Evolutionary conservation across 2,888 invertebrate genomes (phyloP).

Genomic region (Cylindroiulus punctatus): DNA sequence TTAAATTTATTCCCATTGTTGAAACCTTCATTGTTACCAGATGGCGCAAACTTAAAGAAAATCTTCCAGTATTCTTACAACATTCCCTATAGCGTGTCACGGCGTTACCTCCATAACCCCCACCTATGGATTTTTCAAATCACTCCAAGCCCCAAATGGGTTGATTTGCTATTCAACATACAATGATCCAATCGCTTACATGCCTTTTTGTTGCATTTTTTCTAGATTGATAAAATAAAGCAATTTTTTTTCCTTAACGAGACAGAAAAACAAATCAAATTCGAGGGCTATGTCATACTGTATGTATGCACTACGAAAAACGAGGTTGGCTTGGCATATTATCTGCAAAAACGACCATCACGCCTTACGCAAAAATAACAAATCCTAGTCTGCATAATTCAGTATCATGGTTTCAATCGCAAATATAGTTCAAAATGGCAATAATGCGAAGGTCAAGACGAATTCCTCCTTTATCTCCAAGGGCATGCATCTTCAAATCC

Average conservation of each 20-base stretch:
- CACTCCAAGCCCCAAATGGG: slow-evolving; percentile 42
- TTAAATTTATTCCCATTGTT: slow-evolving; percentile 50
- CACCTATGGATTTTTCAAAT: slow-evolving; percentile 40
- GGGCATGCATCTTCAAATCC: not conserved
- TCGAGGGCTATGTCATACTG: slow-evolving; percentile 21
- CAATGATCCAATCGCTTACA: slow-evolving; percentile 45
- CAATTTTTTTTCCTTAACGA: slow-evolving; percentile 25
- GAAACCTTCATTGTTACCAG: slow-evolving; percentile 50
- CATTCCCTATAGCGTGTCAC: slow-evolving; percentile 49
- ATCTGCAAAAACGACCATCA: slow-evolving; percentile 14
- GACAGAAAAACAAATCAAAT: slow-evolving; percentile 43
- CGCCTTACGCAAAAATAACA: slow-evolving; percentile 38
- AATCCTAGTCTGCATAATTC: slow-evolving; percentile 29
- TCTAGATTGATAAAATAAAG: slow-evolving; percentile 47
- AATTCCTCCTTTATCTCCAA: slow-evolving; percentile 26
- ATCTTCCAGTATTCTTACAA: slow-evolving; percentile 51
- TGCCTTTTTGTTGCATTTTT: slow-evolving; percentile 12
- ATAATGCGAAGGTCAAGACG: slow-evolving; percentile 40
- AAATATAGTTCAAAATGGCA: slow-evolving; percentile 41
- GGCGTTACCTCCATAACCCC: slow-evolving; percentile 47
- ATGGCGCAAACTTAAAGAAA: slow-evolving; percentile 48
- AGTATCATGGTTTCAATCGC: slow-evolving; percentile 13
- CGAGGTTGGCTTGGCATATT: slow-evolving; percentile 30
- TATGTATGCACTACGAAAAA: not conserved
- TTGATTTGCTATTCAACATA: slow-evolving; percentile 47